Evolutionary conservation across 2,797 vertebrate species (phyloP).

Genomic region (Phoeniculus purpureus): DNA sequence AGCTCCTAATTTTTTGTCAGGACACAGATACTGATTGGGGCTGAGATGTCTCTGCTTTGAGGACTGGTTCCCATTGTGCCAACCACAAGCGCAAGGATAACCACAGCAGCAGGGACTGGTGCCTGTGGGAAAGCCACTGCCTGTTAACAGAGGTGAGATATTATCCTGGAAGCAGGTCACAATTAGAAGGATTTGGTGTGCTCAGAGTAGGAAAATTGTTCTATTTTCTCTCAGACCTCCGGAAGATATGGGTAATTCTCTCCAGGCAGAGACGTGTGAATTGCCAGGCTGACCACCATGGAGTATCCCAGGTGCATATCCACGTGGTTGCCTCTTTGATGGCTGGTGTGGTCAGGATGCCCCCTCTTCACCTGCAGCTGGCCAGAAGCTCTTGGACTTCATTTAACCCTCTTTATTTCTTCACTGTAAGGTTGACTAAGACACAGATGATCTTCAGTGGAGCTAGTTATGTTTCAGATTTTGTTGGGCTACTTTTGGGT

Average conservation of each 20-base stretch:
- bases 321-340: rapidly evolving
- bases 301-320: rapidly evolving
- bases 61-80: background rate
- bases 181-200: background rate
- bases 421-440: background rate
- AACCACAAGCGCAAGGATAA: rapidly evolving
- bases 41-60: background rate
- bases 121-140: background rate
- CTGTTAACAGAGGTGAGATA: background rate
- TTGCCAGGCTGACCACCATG: background rate
- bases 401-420: background rate
- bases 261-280: background rate
- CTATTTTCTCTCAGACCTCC: background rate
- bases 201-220: background rate
- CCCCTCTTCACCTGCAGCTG: background rate
- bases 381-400: background rate
- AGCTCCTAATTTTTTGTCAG: background rate
- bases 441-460: background rate
- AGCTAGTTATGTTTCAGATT: background rate
- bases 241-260: background rate
- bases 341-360: background rate
- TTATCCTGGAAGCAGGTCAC: background rate
- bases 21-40: background rate
- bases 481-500: background rate
- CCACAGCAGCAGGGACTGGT: background rate